Percentiles rank a stretch among this genome's conserved stretches.
phyloP scores from a whole-genome alignment of 2,113 vertebrate species.

The Phycodurus eques region DNA sequence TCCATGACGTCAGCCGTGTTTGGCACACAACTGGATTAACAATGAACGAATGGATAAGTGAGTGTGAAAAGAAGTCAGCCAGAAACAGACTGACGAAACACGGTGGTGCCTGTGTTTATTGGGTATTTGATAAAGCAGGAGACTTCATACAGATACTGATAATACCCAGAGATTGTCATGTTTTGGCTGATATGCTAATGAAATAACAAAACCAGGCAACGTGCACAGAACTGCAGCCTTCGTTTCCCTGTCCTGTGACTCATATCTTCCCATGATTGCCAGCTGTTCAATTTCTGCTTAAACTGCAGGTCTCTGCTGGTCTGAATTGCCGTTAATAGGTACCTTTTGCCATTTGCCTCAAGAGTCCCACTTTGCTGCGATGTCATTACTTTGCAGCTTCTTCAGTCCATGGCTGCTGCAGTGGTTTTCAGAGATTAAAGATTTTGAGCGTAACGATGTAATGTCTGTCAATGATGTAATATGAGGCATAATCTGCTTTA shows the following conservation, averaged over 20 bases:
- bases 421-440: constrained; percentile 52
- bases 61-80: constrained; percentile 17
- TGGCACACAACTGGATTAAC: constrained; percentile 57
- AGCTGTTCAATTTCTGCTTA: constrained; percentile 35
- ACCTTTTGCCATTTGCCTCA: constrained; percentile 28
- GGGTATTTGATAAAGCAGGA: constrained; percentile 56
- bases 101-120: constrained; percentile 40
- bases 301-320: constrained; percentile 25
- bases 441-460: constrained; percentile 23
- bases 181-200: constrained; percentile 37
- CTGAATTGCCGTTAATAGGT: constrained; percentile 43
- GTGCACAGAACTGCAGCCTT: constrained; percentile 5
- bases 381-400: constrained; percentile 35
- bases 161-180: constrained; percentile 44
- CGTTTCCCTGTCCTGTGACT: constrained; percentile 15
- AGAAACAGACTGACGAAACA: constrained; percentile 39
- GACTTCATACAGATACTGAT: constrained; percentile 47
- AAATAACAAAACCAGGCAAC: constrained; percentile 23
- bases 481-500: constrained; percentile 45
- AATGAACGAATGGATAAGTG: constrained; percentile 55
- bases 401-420: constrained; percentile 19
- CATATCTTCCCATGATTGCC: constrained; percentile 27
- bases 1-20: constrained; percentile 32
- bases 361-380: constrained; percentile 33
- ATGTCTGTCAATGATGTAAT: constrained; percentile 44